Conservation (phyloP, 2,888 invertebrate species). For the Tetragonisca angustula region DNA sequence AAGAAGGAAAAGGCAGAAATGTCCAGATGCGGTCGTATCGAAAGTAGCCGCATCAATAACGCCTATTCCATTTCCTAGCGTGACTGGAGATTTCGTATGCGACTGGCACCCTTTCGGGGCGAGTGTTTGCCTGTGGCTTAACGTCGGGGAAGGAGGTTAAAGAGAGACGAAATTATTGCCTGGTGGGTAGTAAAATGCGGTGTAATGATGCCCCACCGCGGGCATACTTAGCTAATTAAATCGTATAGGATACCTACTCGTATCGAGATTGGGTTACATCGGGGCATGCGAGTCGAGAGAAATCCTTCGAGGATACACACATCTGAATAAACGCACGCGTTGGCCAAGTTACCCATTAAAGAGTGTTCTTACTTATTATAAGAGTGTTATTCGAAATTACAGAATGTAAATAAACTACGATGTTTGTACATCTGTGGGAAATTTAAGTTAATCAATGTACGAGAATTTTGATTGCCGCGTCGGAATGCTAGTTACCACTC, state of each 20-base stretch:
- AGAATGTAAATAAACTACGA: not conserved
- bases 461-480: not conserved
- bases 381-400: not conserved
- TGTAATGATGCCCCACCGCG: constrained; percentile 71
- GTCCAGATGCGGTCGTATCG: constrained; percentile 23
- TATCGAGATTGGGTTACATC: constrained; percentile 59
- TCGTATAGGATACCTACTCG: constrained; percentile 66
- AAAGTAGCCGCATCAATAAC: constrained; percentile 66
- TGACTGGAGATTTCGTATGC: constrained; percentile 69
- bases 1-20: constrained; percentile 1
- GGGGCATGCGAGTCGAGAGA: constrained; percentile 57
- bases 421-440: not conserved
- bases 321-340: not conserved
- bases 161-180: constrained; percentile 50
- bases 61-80: constrained; percentile 70
- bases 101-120: constrained; percentile 63
- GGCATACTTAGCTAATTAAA: constrained; percentile 79
- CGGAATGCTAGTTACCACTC: not conserved
- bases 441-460: not conserved
- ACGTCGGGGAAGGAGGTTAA: constrained; percentile 24
- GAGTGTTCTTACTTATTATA: no score
- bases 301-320: constrained; percentile 23
- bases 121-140: constrained; percentile 45
- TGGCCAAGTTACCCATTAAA: not conserved
- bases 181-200: constrained; percentile 67